Evolutionary conservation across 2,888 invertebrate species (phyloP), one percentile per base, ranked within the genome.

Genomic region (Sabellastarte sp.): DNA sequence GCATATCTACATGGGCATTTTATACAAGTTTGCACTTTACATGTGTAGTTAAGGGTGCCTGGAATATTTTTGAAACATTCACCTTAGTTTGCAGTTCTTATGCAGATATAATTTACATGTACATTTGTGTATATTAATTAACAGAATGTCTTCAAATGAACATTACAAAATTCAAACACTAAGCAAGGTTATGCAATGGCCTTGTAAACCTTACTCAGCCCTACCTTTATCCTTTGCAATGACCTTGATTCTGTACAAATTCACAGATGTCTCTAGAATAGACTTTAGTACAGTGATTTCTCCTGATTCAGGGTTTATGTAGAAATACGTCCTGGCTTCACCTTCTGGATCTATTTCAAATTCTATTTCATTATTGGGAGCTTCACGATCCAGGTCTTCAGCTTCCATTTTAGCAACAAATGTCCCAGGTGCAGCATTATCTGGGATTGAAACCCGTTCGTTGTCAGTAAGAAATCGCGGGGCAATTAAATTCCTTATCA

Each of bases 401-500:
- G 78, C 76, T 29, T 65, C 58, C 4, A 79, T 74, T 60, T 66
- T 62, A 52, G 71, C 70, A 26, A 79, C 72, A 32, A 41, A 61
- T 3, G 70, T 63, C 2, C 76, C 76, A 32, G 73, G 70, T 15
- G 66, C 62, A 2, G 70, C 66, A 50, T 72, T 75, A 64, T 77
- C 77, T 30, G 73, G 69, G 56, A 80, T 67, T 15, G 62, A 59
- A 28, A 63, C 59, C 24, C 64, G 57, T n/a, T 63, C 55, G 51
- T 56, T 64, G 41, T 62, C 29, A 3, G 51, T 58, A 10, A 30
- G 50, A 63, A 80, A 80, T 3, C 29, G 51, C 4, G 82, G 80
- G 3, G 68, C 57, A 41, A 72, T 61, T 32, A 75, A 63, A 70
- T 82, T 82, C 26, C 79, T 72, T n/a, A 68, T 66, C 3, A 82